Conservation (phyloP, 2,113 vertebrate species). For the Silurus asotus region DNA sequence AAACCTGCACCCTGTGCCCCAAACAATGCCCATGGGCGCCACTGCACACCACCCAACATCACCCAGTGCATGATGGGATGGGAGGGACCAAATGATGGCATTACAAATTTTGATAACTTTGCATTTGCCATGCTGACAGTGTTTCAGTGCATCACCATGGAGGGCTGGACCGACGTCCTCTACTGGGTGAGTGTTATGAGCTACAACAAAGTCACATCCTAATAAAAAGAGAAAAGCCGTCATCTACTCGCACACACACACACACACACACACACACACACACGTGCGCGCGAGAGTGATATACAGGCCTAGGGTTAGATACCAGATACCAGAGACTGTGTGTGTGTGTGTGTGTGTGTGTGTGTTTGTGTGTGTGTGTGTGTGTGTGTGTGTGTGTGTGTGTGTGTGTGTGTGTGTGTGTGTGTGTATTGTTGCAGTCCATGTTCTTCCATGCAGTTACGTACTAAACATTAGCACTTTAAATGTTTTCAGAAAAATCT, state of each 20-base stretch:
- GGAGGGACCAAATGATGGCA: constrained; percentile 95
- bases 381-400: background rate
- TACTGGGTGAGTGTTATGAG: constrained; percentile 90
- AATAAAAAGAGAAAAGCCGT: background rate
- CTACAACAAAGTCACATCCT: background rate
- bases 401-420: background rate
- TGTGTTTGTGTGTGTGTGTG: background rate
- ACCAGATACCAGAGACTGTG: background rate
- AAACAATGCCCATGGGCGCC: constrained; percentile 82
- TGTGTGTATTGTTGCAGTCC: background rate
- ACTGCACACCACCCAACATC: constrained; percentile 79
- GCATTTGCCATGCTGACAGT: constrained; percentile 98
- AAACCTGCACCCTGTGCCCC: constrained; percentile 90
- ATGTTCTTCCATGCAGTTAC: background rate
- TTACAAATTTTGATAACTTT: constrained; percentile 99
- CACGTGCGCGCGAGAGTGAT: too few species aligned
- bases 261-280: background rate
- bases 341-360: background rate
- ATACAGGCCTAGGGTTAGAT: constrained; percentile 1
- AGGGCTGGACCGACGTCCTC: constrained; percentile 96
- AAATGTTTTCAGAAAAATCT: background rate
- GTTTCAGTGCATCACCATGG: constrained; percentile 99
- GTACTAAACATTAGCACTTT: background rate
- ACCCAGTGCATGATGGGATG: constrained; percentile 84
- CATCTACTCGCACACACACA: background rate